These are phyloP conservation scores for Lepidocolaptes lacrymiger DNA, from an alignment of 2,797 vertebrate species.

Conservation along the genomic window DNA sequence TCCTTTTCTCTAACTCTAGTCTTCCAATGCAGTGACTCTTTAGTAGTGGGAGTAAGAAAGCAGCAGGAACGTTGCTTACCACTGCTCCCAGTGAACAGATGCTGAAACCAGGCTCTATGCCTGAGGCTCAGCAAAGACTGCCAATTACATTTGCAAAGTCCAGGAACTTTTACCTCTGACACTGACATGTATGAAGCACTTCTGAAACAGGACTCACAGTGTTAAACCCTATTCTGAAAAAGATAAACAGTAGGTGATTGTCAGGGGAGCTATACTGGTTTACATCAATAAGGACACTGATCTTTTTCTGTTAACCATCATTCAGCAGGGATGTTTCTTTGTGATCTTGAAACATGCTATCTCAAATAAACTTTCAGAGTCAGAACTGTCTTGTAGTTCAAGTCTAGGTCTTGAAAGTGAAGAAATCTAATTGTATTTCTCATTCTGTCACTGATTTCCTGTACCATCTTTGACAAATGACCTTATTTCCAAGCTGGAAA, in stretches of 20 bases:
- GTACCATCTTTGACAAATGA: background rate
- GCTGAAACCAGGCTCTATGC: background rate
- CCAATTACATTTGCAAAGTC: background rate
- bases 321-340: background rate
- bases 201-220: background rate
- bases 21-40: background rate
- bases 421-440: background rate
- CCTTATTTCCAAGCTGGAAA: background rate
- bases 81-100: background rate
- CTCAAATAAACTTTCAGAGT: background rate
- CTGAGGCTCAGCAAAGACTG: background rate
- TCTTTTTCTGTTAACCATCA: background rate
- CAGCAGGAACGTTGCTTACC: background rate
- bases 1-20: background rate
- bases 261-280: background rate
- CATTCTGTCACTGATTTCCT: background rate
- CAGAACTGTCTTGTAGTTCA: background rate
- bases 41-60: background rate
- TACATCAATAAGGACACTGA: background rate
- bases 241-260: background rate
- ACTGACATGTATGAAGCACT: background rate
- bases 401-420: background rate
- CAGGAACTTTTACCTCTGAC: background rate
- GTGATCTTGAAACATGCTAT: background rate
- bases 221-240: background rate